A percentile compares a stretch with the other conserved stretches of the same genome.
Evolutionary conservation across 2,113 vertebrate genomes (phyloP).

Genomic region (Epinephelus moara): DNA sequence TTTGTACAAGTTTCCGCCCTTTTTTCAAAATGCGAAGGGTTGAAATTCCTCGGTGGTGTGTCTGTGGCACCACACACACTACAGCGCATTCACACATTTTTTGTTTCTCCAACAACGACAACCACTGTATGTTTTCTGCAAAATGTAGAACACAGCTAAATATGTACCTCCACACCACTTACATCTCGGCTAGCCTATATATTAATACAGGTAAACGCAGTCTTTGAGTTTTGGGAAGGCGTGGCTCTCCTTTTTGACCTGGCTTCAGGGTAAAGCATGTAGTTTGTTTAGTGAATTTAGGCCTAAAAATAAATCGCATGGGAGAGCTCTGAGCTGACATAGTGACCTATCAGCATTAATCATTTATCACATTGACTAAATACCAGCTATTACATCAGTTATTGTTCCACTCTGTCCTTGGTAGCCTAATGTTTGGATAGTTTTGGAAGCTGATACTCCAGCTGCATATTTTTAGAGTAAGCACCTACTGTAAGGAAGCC

Average conservation of each 20-base stretch:
- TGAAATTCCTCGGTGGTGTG: conserved; percentile 7
- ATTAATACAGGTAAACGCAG: not conserved
- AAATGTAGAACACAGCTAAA: not conserved
- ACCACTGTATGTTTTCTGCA: not conserved
- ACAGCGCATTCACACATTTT: not conserved
- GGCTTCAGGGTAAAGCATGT: not conserved
- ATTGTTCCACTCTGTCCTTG: not conserved
- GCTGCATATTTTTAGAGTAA: no score
- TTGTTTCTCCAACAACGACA: no score
- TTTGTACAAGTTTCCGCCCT: not conserved
- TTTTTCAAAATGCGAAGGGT: not conserved
- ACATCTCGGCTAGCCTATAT: no score
- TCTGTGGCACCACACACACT: not conserved
- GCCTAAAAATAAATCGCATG: not conserved
- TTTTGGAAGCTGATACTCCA: not conserved
- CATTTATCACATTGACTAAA: not conserved
- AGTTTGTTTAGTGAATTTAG: not conserved
- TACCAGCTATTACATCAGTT: not conserved
- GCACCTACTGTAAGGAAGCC: no score
- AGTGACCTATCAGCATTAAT: not conserved
- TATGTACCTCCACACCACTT: not conserved
- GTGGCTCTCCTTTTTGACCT: not conserved
- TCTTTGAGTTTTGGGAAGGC: not conserved
- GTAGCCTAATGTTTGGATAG: not conserved
- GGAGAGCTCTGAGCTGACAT: not conserved